Conservation (phyloP, 2,797 vertebrate species). For the Luscinia luscinia region DNA sequence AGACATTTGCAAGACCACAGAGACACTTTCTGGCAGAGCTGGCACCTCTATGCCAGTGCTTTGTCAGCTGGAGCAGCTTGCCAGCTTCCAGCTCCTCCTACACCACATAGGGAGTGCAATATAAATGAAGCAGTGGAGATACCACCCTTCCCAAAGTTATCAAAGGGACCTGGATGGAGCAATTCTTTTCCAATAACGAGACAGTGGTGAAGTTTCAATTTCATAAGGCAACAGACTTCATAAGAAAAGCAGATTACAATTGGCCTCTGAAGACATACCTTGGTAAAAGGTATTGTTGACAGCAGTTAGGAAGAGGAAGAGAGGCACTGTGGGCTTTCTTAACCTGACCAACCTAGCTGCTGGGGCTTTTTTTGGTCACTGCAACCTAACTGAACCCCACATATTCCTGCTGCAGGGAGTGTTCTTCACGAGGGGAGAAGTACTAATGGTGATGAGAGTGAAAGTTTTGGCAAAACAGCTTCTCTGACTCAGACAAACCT, state of each 20-base stretch:
- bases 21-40: neutral
- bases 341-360: neutral
- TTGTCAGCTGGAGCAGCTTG: neutral
- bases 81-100: neutral
- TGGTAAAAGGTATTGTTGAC: neutral
- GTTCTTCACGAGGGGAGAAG: neutral
- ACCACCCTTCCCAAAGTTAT: neutral
- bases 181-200: neutral
- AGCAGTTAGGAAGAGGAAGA: slow-evolving; percentile 15
- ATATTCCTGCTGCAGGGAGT: neutral
- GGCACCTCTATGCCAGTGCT: neutral
- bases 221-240: neutral
- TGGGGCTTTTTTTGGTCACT: neutral
- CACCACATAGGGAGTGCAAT: neutral
- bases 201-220: neutral
- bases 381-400: neutral
- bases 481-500: neutral
- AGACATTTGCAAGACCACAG: neutral
- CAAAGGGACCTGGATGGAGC: neutral
- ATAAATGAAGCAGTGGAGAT: neutral
- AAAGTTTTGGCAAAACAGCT: neutral
- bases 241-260: neutral
- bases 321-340: neutral
- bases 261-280: neutral
- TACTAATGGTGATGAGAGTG: neutral